These are phyloP conservation scores for Ectobius pallidus DNA, from an alignment of 2,888 invertebrate species.

Conservation along the genomic window DNA sequence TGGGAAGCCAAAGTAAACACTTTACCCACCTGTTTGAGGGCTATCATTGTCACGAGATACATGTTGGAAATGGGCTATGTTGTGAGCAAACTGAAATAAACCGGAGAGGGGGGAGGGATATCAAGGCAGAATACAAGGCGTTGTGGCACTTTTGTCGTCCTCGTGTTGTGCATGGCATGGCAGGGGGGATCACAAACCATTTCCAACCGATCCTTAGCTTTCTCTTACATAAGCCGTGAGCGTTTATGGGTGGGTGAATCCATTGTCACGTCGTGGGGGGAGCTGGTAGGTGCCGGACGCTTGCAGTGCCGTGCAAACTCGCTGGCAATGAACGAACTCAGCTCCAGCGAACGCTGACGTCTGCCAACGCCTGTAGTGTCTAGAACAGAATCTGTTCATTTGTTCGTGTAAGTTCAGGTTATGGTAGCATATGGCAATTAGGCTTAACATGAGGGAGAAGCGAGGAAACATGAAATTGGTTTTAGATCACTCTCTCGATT, in stretches of 20 bases:
- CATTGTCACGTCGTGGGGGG: slow-evolving; percentile 71
- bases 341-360: slow-evolving; percentile 59
- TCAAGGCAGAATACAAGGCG: slow-evolving; percentile 1
- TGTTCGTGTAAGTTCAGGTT: too few species aligned
- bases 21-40: too few species aligned
- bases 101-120: background rate
- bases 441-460: too few species aligned
- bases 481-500: too few species aligned
- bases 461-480: too few species aligned
- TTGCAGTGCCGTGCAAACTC: slow-evolving; percentile 77
- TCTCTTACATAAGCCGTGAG: slow-evolving; percentile 68
- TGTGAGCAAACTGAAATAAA: background rate
- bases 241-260: slow-evolving; percentile 79
- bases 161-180: slow-evolving; percentile 12
- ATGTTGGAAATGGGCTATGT: too few species aligned
- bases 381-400: slow-evolving; percentile 2
- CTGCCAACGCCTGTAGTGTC: slow-evolving; percentile 45
- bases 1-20: too few species aligned
- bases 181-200: slow-evolving; percentile 8
- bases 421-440: too few species aligned
- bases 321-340: slow-evolving; percentile 74
- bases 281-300: slow-evolving; percentile 62
- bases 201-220: background rate
- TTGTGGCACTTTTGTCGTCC: slow-evolving; percentile 1
- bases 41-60: too few species aligned